Base-by-base conservation (phyloP, 2,113 vertebrate species). In the Grammomys dolichurus region DNA sequence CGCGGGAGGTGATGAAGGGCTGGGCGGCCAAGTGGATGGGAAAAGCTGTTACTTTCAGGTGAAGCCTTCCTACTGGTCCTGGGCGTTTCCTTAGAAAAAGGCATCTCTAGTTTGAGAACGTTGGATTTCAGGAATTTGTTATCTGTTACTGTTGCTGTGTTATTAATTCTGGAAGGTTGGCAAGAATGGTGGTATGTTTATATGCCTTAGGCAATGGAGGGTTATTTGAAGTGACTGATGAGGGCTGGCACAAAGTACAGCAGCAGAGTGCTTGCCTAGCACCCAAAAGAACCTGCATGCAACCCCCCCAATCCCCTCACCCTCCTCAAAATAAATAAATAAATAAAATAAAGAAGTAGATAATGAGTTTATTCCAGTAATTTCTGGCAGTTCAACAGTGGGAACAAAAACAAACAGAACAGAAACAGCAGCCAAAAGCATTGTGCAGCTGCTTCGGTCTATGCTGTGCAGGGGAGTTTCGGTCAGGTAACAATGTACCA, bases 191-290 rank as follows among this genome's bases (percentile, higher is more conserved):
- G 48, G 11, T 78, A 36, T 63, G 33, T 43, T 13, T 58, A n/a
- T 24, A 14, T 87, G 51, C n/a, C 82, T 89, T 28, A 58, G 87
- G 17, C n/a, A 81, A 78, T 72, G 88, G 16, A 65, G 77, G 54
- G 22, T 89, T 91, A 87, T 92, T 93, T 84, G 70, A 77, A 96
- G 81, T 40, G 78, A 31, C 63, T 73, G 46, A 22, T 67, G 28
- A 86, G 40, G 28, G 16, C 40, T 46, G 16, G 9, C 40, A 86
- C 60, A 86, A 2, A 85, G 40, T 60, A 24, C 22, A 82, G 54
- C 40, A 36, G 56, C 22, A 60, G 80, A 82, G 36, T 40, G 10
- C 22, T 82, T 60, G 36, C 36, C 56, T 58, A 60, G 54, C 56
- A 40, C 22, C 56, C 33, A 36, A 56, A 56, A 80, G 51, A 19